Base-by-base conservation (phyloP, 2,888 invertebrate species). In the Pheosia tremula region DNA sequence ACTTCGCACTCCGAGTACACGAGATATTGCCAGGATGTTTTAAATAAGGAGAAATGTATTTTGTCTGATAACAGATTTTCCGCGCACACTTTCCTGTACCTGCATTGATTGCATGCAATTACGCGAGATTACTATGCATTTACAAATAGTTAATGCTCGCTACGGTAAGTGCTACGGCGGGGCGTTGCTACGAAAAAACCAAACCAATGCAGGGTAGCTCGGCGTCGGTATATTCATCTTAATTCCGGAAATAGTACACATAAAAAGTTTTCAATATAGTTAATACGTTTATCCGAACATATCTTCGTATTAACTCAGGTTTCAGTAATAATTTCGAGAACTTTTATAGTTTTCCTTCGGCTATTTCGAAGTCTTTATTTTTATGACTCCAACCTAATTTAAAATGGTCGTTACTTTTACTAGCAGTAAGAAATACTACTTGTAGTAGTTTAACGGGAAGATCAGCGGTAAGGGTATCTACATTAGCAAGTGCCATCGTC, bases 1-100 rank as follows among this genome's bases (percentile, higher is more conserved):
- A 24, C 24, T 24, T 24, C 24, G 24, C 66, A 66, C 75, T 74
- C 75, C 68, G 74, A 75, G 24, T 2, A 24, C 67, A 55, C 58
- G 54, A 58, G 57, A 57, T 62, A 66, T 69, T 63, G 63, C 65
- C 56, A 71, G 75, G 67, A 78, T 67, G 61, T 68, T 71, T 67
- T 38, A 37, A 57, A 61, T 67, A 70, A 60, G 45, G 57, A 41
- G 9, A 61, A 58, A 61, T 37, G 52, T 55, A 62, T 55, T 62
- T 61, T 62, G 38, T 24, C 24, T 10, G n/a, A 56, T 43, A 13
- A 36, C 53, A 38, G 38, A 53, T 65, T 57, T 56, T 47, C 5
- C 36, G 47, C 43, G 52, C 50, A 52, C 45, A 60, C 13, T 61
- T 55, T 54, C 11, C 56, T 65, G 50, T 41, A 50, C 10, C 41